Conservation (phyloP, 2,888 invertebrate genomes). For the Thereva unica region DNA sequence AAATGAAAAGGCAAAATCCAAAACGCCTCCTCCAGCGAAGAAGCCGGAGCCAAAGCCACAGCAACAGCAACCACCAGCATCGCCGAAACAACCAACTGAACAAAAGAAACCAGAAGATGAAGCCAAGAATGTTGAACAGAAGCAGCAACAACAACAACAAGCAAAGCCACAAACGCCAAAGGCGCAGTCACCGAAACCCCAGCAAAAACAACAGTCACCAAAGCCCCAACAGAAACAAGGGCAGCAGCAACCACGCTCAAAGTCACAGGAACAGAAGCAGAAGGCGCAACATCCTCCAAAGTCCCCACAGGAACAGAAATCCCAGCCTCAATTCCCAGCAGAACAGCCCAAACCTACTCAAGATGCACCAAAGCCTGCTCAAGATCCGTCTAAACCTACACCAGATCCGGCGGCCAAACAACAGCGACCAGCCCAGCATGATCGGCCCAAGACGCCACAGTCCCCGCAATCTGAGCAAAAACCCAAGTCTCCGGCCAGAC, state of each 20-base stretch:
- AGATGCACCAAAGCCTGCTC: too few species aligned
- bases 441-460: too few species aligned
- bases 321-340: too few species aligned
- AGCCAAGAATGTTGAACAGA: slow-evolving; percentile 1
- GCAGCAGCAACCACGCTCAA: background rate
- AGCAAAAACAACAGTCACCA: background rate
- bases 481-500: background rate
- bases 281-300: background rate
- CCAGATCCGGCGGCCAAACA: too few species aligned
- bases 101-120: slow-evolving; percentile 1
- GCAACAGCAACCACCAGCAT: slow-evolving; percentile 8
- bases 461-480: background rate
- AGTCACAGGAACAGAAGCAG: slow-evolving; percentile 6
- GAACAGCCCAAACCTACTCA: too few species aligned
- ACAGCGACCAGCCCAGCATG: too few species aligned
- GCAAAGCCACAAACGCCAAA: background rate
- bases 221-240: background rate
- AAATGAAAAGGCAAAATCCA: slow-evolving; percentile 18
- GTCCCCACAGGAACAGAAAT: too few species aligned
- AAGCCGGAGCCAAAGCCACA: slow-evolving; percentile 1
- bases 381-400: too few species aligned
- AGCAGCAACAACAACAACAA: slow-evolving; percentile 1
- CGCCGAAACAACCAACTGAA: background rate
- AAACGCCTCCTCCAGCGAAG: slow-evolving; percentile 22
- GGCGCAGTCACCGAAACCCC: background rate